Evolutionary conservation across 2,113 vertebrate species (phyloP), one percentile per base, ranked within the genome.

Genomic region (Ascaphus truei): DNA sequence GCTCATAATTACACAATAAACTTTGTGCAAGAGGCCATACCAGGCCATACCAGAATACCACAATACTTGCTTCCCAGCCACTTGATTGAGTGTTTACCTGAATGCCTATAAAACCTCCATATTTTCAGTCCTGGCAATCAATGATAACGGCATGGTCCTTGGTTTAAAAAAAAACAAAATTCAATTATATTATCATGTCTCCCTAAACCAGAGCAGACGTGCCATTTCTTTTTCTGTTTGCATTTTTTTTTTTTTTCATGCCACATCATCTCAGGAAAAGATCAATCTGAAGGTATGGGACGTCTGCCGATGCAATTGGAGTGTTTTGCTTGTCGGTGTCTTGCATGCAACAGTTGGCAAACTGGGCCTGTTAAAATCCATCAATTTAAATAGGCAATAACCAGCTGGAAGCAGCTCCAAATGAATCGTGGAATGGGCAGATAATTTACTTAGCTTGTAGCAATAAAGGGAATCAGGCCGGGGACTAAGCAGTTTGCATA

Each of bases 221-320:
- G 25, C 72, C 65, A 64, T 26, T 75, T 71, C 59, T 66, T 72
- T 68, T 76, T 71, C 64, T 74, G 67, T n/a, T 8, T 52, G 75
- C 50, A 79, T 60, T 76, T 80, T 84, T 75, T 79, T 67, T 77
- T 61, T 72, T 77, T 80, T 74, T 3, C 67, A 4, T 75, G 74
- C 81, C 72, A 77, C 72, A n/a, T 74, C 63, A 37, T 71, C 47
- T 37, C 59, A 64, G 74, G 77, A 77, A 76, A 73, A 37, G 72
- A 41, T 72, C 60, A 53, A 27, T 76, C 78, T 79, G 8, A 75
- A 76, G 68, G 3, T 71, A 72, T 3, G 31, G 68, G 60, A 53
- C 43, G 66, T 66, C 68, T 64, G 73, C 66, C 69, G 71, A 72
- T 18, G 77, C 61, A 37, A 76, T 71, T 55, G 5, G 10, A 53